Conservation (phyloP, 2,888 invertebrate genomes). For the Amblyjoppa proteus region DNA sequence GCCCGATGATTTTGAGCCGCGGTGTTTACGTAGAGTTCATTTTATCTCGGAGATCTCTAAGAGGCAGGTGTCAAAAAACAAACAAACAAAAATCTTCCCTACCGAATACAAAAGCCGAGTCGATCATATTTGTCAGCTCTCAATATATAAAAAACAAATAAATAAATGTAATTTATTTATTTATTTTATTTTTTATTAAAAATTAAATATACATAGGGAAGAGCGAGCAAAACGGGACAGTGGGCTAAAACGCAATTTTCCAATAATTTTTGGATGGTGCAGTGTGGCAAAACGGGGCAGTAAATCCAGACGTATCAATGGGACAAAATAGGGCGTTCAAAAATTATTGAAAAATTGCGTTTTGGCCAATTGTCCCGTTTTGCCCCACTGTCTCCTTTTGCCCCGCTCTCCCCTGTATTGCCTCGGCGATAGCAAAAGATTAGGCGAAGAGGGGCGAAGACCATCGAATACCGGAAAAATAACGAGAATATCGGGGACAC, state of each 20-base stretch:
- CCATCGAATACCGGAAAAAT: conserved; percentile 53
- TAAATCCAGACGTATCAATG: too few species aligned
- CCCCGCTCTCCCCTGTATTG: too few species aligned
- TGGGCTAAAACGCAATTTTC: too few species aligned
- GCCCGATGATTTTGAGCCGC: not conserved
- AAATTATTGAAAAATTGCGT: too few species aligned
- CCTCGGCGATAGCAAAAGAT: conserved; percentile 47
- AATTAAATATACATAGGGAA: not conserved
- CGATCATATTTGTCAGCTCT: conserved; percentile 43
- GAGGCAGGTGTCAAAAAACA: not conserved
- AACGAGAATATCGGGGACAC: conserved; percentile 32
- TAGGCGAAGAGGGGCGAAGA: conserved; percentile 37
- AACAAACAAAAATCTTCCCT: not conserved
- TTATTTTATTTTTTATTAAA: not conserved
- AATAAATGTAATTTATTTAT: too few species aligned
- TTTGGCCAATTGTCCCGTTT: too few species aligned
- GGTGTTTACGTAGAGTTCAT: not conserved
- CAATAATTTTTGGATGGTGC: too few species aligned
- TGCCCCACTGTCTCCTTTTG: too few species aligned
- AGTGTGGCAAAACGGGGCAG: too few species aligned
- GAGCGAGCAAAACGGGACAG: too few species aligned
- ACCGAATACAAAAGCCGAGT: conserved; percentile 28
- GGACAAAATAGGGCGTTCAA: too few species aligned
- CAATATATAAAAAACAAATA: conserved; percentile 38
- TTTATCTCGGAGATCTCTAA: not conserved